phyloP scores from a whole-genome alignment of 2,797 vertebrate genomes.

The Tokudaia tokunoshimensis region DNA sequence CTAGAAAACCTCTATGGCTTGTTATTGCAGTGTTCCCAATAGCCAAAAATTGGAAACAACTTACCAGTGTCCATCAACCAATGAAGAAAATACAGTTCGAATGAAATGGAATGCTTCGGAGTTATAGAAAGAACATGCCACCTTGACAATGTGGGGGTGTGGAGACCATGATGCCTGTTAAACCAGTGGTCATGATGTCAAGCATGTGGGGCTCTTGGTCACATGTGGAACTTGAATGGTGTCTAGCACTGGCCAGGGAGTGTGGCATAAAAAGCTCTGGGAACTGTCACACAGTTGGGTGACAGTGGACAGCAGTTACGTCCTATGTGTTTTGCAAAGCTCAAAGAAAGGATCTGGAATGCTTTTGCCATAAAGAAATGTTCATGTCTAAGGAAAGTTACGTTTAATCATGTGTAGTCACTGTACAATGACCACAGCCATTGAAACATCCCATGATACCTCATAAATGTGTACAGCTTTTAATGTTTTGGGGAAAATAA shows the following conservation, averaged over 20 bases:
- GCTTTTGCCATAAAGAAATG: not conserved
- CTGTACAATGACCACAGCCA: not conserved
- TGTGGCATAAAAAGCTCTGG: not conserved
- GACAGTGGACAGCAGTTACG: not conserved
- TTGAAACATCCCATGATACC: not conserved
- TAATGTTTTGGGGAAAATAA: not conserved
- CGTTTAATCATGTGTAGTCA: not conserved
- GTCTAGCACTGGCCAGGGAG: not conserved
- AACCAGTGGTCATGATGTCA: not conserved
- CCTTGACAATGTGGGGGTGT: too few species aligned
- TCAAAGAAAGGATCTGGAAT: not conserved
- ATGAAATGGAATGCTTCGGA: not conserved
- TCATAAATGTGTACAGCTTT: not conserved
- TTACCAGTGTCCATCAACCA: not conserved
- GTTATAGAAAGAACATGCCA: not conserved
- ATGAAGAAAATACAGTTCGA: not conserved
- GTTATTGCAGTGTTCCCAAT: not conserved
- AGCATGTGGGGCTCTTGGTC: not conserved
- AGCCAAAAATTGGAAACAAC: not conserved
- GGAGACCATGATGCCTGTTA: not conserved
- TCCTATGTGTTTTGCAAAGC: not conserved
- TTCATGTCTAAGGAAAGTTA: not conserved
- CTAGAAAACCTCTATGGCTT: not conserved
- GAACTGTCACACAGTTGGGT: not conserved
- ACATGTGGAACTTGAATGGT: too few species aligned